Base-by-base conservation (phyloP, 2,113 vertebrate genomes). In the Poicephalus gulielmi region DNA sequence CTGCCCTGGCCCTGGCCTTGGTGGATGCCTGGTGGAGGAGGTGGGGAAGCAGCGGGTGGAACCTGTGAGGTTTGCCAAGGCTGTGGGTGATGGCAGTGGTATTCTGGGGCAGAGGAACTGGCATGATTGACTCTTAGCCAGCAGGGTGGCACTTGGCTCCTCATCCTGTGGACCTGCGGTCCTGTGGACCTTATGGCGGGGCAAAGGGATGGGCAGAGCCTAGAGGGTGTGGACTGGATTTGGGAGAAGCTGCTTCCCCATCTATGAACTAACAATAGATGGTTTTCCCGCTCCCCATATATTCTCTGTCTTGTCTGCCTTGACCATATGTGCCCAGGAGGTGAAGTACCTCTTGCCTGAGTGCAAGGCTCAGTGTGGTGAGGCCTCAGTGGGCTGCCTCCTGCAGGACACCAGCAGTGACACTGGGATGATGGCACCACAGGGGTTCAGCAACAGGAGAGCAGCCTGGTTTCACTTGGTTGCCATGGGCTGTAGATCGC, bases 271-370 rank as follows among this genome's bases (percentile, higher is more conserved):
- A 17, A 7, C 0, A 2, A 23, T 14, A 4, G 30, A 5, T 44
- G 39, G 3, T 4, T 64, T 23, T 63, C 10, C 5, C 22, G 13
- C 5, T 18, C 12, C 5, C 18, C 9, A 5, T 59, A 13, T 59
- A 13, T 22, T 31, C 37, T 66, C 13, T 28, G 57, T 22, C 50
- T 13, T 16, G 43, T 20, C 4, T 4, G 62, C 31, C 3, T 7
- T 8, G 67, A 30, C 31, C 15, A 2, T 14, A 17, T 0, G 4
- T 12, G 67, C 11, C 18, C 18, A 19, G 37, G 30, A 63, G 57
- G 3, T 4, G 11, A 5, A 1, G 53, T 3, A 14, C n/a, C 43
- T 35, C 44, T 37, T 3, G 5, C 1, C 4, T 11, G 22, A 27
- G 43, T 8, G 37, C 3, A 10, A 23, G 13, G 47, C 77, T 55